Percentiles rank a stretch among this genome's conserved stretches.
Evolutionary conservation across 2,888 invertebrate genomes (phyloP).

Genomic region (Parthenolecanium corni): DNA sequence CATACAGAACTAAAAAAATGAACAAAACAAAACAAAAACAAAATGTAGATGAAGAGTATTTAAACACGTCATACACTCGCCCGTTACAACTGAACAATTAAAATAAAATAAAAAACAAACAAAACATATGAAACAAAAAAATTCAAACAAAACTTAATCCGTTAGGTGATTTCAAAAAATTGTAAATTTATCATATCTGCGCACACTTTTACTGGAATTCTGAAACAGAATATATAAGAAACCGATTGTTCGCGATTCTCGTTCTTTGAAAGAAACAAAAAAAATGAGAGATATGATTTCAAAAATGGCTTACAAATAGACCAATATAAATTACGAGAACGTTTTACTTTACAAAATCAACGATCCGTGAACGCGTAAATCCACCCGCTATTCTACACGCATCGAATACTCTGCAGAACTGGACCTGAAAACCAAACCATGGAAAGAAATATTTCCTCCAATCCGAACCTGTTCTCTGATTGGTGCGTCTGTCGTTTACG

Average conservation of each 20-base stretch:
- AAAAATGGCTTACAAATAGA: neutral
- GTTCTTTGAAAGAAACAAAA: neutral
- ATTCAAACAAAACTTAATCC: neutral
- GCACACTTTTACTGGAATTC: too few relatives aligned
- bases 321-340: constrained; percentile 4
- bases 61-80: neutral
- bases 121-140: neutral
- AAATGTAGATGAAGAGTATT: constrained; percentile 5
- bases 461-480: constrained; percentile 4
- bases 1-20: neutral
- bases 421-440: constrained; percentile 10
- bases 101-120: constrained; percentile 1
- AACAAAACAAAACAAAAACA: constrained; percentile 5
- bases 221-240: neutral
- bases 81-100: neutral
- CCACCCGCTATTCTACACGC: constrained; percentile 22
- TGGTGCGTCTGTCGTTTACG: constrained; percentile 2
- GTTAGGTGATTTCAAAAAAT: constrained; percentile 15
- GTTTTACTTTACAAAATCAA: constrained; percentile 11
- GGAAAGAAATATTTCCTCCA: constrained; percentile 17
- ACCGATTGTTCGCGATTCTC: too few relatives aligned
- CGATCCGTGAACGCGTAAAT: constrained; percentile 23
- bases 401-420: constrained; percentile 17
- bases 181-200: constrained; percentile 11
- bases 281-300: neutral